phyloP scores from a whole-genome alignment of 2,113 vertebrate genomes.

The Rhea pennata region DNA sequence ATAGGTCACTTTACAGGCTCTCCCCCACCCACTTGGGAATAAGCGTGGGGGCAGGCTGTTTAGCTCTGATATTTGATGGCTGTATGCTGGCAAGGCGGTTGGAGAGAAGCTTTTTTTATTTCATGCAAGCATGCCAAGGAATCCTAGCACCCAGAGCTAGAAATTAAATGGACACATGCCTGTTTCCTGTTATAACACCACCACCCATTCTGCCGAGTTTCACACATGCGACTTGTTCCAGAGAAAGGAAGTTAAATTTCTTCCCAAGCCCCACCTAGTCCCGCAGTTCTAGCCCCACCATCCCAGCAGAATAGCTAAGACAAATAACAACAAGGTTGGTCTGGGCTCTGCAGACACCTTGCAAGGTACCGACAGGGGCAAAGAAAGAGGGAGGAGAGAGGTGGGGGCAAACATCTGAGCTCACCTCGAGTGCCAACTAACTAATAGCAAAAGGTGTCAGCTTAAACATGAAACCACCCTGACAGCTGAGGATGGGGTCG shows the following conservation, averaged over 20 bases:
- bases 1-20: background rate
- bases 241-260: background rate
- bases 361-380: background rate
- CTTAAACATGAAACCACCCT: no score
- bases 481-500: no score
- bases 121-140: background rate
- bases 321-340: background rate
- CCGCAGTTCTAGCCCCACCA: background rate
- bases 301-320: background rate
- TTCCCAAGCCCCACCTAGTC: no score
- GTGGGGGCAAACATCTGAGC: background rate
- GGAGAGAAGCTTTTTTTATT: background rate
- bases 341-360: background rate
- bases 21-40: no score
- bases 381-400: background rate
- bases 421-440: background rate
- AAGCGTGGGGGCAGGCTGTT: background rate
- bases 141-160: background rate
- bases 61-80: background rate
- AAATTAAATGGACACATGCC: background rate
- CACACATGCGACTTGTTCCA: background rate
- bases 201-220: background rate
- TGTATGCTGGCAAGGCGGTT: background rate
- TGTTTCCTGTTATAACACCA: background rate
- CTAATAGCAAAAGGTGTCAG: no score